Percentiles rank a stretch among this genome's conserved stretches.
Conservation (phyloP, 2,888 invertebrate genomes). For the Meganola albula region DNA sequence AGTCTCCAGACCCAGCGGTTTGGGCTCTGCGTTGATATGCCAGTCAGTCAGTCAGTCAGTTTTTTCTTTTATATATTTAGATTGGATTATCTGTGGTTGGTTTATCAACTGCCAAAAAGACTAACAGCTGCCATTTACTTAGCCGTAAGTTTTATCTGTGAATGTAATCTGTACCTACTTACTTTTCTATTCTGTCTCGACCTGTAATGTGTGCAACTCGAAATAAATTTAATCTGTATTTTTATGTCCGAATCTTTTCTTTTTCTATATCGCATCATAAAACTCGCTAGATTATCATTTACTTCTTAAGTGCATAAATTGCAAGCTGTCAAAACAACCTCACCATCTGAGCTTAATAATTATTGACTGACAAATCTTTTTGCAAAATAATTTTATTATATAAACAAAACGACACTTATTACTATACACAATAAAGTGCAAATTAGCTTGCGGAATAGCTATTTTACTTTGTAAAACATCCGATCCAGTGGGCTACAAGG, state of each 20-base stretch:
- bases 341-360: constrained; percentile 34
- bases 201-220: no score
- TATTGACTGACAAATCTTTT: constrained; percentile 59
- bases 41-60: no score
- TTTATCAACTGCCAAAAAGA: neutral
- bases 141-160: constrained; percentile 1
- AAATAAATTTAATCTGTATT: no score
- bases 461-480: constrained; percentile 7
- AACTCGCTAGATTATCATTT: constrained; percentile 36
- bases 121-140: neutral
- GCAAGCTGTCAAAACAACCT: constrained; percentile 53
- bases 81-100: no score
- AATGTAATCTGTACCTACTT: no score
- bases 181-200: no score
- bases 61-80: no score
- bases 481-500: constrained; percentile 26
- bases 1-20: no score
- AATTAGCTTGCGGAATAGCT: constrained; percentile 6
- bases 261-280: no score
- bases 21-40: no score
- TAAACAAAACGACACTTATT: constrained; percentile 8
- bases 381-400: constrained; percentile 13
- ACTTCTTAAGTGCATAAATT: constrained; percentile 42
- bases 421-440: constrained; percentile 9
- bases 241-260: no score